Percentiles rank a stretch among this genome's conserved stretches.
These are phyloP conservation scores for Julus scandinavius DNA, from an alignment of 2,888 invertebrate genomes.

Conservation along the genomic window DNA sequence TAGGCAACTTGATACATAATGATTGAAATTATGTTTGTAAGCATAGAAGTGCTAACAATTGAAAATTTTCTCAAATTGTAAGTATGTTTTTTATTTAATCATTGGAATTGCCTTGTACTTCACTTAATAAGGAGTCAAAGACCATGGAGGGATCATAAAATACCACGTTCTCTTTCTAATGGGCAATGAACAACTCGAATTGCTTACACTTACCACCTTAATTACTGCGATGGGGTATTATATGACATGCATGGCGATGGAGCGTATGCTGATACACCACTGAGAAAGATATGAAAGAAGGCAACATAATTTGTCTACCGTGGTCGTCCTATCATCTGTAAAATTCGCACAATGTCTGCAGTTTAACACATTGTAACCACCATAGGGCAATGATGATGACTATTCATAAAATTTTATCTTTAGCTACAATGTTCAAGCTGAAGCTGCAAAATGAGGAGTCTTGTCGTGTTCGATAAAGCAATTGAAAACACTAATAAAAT, in stretches of 20 bases:
- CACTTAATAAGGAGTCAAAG: constrained; percentile 13
- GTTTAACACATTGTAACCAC: constrained; percentile 12
- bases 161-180: constrained; percentile 14
- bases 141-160: not conserved
- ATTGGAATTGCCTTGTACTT: not conserved
- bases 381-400: constrained; percentile 39
- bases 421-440: not conserved
- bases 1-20: too few relatives aligned
- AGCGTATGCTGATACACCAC: constrained; percentile 20
- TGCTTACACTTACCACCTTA: constrained; percentile 34
- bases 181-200: constrained; percentile 25
- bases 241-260: not conserved
- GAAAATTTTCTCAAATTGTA: not conserved
- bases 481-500: constrained; percentile 9
- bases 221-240: constrained; percentile 21
- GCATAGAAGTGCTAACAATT: not conserved
- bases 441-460: not conserved
- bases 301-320: constrained; percentile 29
- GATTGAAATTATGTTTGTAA: not conserved
- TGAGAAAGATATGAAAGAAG: constrained; percentile 6
- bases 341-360: constrained; percentile 30
- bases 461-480: constrained; percentile 17
- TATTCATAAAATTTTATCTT: constrained; percentile 29
- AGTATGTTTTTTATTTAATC: not conserved
- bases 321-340: not conserved